Base-by-base conservation (phyloP, 2,888 invertebrate genomes). In the Anthophora plumipes region DNA sequence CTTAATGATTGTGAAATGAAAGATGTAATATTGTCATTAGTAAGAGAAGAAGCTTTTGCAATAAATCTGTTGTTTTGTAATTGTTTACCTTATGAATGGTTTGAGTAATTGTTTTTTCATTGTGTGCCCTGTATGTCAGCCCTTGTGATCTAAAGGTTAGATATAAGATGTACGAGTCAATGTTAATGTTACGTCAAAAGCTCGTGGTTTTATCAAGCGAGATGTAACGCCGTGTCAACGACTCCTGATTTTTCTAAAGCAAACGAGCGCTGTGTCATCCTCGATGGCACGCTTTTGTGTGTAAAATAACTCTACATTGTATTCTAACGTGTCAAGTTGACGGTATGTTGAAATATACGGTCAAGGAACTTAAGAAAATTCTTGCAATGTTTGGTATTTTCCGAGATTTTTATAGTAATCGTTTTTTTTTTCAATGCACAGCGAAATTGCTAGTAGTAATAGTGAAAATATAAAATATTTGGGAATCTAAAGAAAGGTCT, bases 151-250 rank as follows among this genome's bases (percentile, higher is more conserved):
- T 6, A 25, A n/a, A 52, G 70, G 60, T 70, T 61, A 41, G 8
- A 43, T 12, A 43, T 54, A 61, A 9, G 41, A 12, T 31, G 37
- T 22, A 68, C 14, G 46, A 50, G 70, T 60, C 63, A 64, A 57
- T 72, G 57, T 57, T 39, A 50, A 25, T 25, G 39, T 55, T 72
- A n/a, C 63, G 43, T 73, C 43, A 60, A 50, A 63, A 22, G 61
- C 64, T 55, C 52, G 64, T 41, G 22, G 9, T 25, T 52, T 61
- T 70, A 52, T 70, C 70, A 11, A 41, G 11, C 0, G 0, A 31
- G 17, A 57, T 31, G 57, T 57, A 68, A 66, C 22, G 11, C 39
- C 12, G 25, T 70, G 50, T 60, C 59, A 60, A 69, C 39, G 69
- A 59, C 69, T 69, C 22, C 7, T 59, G 25, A 50, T 25, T 59